Evolutionary conservation across 2,797 vertebrate genomes (phyloP), one percentile per base, ranked within the genome.

Genomic region (Paramormyrops hopkinsi): DNA sequence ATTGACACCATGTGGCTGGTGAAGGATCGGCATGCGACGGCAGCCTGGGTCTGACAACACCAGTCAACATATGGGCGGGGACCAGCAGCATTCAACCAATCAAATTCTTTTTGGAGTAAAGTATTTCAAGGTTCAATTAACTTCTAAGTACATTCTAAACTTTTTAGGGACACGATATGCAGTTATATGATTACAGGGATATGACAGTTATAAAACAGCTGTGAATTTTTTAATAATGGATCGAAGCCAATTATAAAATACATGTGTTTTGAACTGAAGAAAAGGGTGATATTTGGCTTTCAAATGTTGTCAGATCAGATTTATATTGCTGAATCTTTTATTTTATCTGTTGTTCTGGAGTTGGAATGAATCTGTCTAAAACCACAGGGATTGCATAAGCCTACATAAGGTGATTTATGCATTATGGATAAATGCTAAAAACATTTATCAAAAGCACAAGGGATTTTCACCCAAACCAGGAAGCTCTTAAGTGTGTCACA

Each of bases 1-100:
- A 97, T 97, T 88, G 97, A 98, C 88, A 96, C 95, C 89, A 90
- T 97, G 69, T 97, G 96, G 96, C 90, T 98, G 92, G 95, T 98
- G 91, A 97, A 97, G 91, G 95, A 97, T 2, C 92, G 94, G 65
- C 95, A 95, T 0, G 94, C 95, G 82, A 93, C 92, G 19, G 92
- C 92, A 87, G 93, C 94, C 88, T 97, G 97, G 95, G 90, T 92
- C 86, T 97, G 92, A 96, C 89, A 89, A 92, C 87, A n/a, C 11
- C 12, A 76, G n/a, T 69, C 69, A 51, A 29, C 59, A 14, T 33
- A 11, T 19, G 48, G 79, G 41, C 25, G 11, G 41, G 41, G 33
- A 48, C 89, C 88, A 82, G 33, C 51, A 89, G 88, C 51, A 41
- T 7, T 50, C 22, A 91, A 87, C 88, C 59, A 62, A 89, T 59